A percentile compares a stretch with the other conserved stretches of the same genome.
phyloP scores from a whole-genome alignment of 2,888 invertebrate species.

The Octonoba sinensis region DNA sequence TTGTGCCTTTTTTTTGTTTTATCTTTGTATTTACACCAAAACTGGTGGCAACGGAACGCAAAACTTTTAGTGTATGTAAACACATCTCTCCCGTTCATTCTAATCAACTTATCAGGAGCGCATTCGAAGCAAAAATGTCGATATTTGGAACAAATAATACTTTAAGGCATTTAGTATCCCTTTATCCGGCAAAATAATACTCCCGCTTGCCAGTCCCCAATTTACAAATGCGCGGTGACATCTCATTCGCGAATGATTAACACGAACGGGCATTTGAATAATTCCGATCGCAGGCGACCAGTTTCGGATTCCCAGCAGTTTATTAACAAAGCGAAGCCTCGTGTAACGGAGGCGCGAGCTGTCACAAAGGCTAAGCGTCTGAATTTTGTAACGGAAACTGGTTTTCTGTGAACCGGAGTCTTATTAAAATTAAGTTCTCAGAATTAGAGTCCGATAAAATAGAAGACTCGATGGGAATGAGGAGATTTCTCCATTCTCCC shows the following conservation, averaged over 20 bases:
- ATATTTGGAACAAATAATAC: too few species aligned
- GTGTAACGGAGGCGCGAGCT: constrained; percentile 5
- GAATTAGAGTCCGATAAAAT: constrained; percentile 54
- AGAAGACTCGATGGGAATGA: constrained; percentile 21
- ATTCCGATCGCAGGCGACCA: constrained; percentile 11
- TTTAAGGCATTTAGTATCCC: not conserved
- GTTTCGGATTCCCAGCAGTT: constrained; percentile 23
- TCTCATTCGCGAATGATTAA: constrained; percentile 22
- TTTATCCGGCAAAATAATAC: not conserved
- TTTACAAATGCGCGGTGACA: not conserved
- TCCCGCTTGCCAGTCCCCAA: too few species aligned
- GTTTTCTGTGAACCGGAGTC: constrained; percentile 29
- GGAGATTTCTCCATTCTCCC: constrained; percentile 23
- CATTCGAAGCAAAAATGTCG: too few species aligned
- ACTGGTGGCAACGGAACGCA: too few species aligned
- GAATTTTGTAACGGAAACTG: constrained; percentile 31
- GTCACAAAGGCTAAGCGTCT: constrained; percentile 6
- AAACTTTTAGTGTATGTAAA: too few species aligned
- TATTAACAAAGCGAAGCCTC: constrained; percentile 18
- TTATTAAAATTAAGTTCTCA: constrained; percentile 56
- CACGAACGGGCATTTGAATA: constrained; percentile 26
- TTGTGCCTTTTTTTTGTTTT: too few species aligned
- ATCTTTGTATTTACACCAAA: too few species aligned
- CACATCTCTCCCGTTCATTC: too few species aligned
- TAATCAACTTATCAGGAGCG: too few species aligned